Base-by-base conservation (phyloP, 2,113 vertebrate genomes). In the Zosterops lateralis region DNA sequence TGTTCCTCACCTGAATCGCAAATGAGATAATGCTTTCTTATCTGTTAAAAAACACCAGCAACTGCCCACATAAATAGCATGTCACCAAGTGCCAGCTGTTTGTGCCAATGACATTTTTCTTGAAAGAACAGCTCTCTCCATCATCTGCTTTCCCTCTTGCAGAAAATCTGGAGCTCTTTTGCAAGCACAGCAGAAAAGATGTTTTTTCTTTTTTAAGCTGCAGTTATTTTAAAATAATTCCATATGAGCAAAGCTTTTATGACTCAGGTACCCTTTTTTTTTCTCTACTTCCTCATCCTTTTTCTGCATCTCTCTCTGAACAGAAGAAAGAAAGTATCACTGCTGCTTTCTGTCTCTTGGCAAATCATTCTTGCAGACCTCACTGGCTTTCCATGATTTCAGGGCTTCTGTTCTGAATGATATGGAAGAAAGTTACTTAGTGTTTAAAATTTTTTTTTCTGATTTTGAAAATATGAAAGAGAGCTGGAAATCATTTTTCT, bases 41-140 rank as follows among this genome's bases (percentile, higher is more conserved):
- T 96, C 93, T 93, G 64, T 81, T 93, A 90, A 92, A 96, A 90
- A 87, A 28, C 78, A 90, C 1, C 4, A 94, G 80, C 93, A 89
- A 92, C 86, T 86, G 84, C 86, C 82, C 78, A 32, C 91, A 91
- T 88, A 95, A 96, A 94, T 96, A 96, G 95, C 72, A 51, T 3
- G 38, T 76, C 75, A 73, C 83, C 48, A 89, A 93, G 86, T 93
- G 93, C 90, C 92, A 94, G 95, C 93, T 95, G 92, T 91, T 95
- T 88, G 86, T 96, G 96, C 95, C 92, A 95, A 15, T 92, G 91
- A 86, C 56, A 82, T 90, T 92, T n/a, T 21, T 85, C 66, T 93
- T 64, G 54, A 93, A 91, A 93, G 80, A 93, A 86, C 12, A 90
- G 65, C 50, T 93, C 68, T 44, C 58, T 38, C 42, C 53, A 16